A percentile compares a stretch with the other conserved stretches of the same genome.
These are phyloP conservation scores for Holacanthus passer DNA, from an alignment of 2,113 vertebrate genomes.

Conservation along the genomic window DNA sequence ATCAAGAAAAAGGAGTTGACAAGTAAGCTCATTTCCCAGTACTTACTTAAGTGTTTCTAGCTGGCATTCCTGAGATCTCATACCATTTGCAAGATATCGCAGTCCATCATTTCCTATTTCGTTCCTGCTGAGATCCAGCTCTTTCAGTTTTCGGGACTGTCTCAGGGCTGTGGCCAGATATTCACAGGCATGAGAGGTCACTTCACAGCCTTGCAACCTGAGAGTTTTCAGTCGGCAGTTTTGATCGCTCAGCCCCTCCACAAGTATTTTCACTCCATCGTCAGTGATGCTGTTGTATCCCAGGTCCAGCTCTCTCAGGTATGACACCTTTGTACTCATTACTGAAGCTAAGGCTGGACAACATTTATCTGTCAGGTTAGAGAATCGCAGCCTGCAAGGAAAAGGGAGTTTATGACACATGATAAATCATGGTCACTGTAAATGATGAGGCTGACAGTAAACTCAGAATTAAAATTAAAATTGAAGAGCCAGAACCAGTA, in stretches of 20 bases:
- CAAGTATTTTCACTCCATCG: conserved; percentile 38
- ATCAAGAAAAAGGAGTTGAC: not conserved
- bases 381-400: conserved; percentile 60
- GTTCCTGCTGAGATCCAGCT: conserved; percentile 69
- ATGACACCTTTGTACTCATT: conserved; percentile 40
- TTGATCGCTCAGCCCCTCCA: conserved; percentile 33
- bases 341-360: conserved; percentile 52
- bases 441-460: not conserved
- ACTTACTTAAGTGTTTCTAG: conserved; percentile 67
- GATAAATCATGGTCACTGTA: not conserved
- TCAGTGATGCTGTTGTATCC: conserved; percentile 67
- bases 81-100: conserved; percentile 34
- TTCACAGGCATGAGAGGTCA: conserved; percentile 38
- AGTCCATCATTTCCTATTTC: conserved; percentile 54
- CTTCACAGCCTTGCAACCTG: conserved; percentile 42
- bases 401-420: not conserved
- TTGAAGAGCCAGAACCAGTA: too few species aligned
- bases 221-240: conserved; percentile 55
- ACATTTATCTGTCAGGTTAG: conserved; percentile 66
- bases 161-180: conserved; percentile 33
- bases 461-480: too few species aligned
- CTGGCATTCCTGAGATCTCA: conserved; percentile 48
- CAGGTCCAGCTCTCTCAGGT: conserved; percentile 69
- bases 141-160: conserved; percentile 28
- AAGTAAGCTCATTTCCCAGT: not conserved